phyloP scores from a whole-genome alignment of 2,113 vertebrate genomes.

The Petroica traversi region DNA sequence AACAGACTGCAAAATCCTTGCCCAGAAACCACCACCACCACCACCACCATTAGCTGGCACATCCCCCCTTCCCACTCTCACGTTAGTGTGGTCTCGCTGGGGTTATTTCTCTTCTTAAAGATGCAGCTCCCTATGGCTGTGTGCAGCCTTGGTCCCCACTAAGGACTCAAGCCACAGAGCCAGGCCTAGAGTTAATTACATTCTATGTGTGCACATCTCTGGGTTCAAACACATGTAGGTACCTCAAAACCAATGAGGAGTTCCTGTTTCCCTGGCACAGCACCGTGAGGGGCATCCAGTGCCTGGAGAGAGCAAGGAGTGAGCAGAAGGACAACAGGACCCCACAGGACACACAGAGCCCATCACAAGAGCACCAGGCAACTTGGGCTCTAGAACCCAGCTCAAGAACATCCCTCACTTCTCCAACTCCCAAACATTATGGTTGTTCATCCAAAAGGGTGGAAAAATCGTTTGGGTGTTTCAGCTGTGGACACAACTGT shows the following conservation, averaged over 20 bases:
- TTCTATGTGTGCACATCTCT: not conserved
- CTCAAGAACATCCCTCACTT: not conserved
- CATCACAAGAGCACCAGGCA: not conserved
- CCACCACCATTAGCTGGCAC: not conserved
- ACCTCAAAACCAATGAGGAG: not conserved
- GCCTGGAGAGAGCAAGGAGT: not conserved
- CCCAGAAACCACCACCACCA: not conserved
- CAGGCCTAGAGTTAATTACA: not conserved
- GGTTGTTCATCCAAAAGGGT: not conserved
- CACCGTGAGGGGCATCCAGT: accelerated
- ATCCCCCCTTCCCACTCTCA: not conserved
- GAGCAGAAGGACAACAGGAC: not conserved
- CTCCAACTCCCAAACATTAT: not conserved
- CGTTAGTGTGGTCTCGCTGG: not conserved
- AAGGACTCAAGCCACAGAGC: not conserved
- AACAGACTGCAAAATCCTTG: not conserved
- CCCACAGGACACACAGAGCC: accelerated
- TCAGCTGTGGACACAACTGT: not conserved
- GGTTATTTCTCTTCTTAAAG: not conserved
- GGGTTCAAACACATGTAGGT: not conserved
- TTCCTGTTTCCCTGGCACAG: not conserved
- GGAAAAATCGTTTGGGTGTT: not conserved
- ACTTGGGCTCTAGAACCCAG: not conserved
- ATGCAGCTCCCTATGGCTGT: not conserved
- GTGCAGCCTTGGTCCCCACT: not conserved